These are phyloP conservation scores for Corynorhinus townsendii DNA, from an alignment of 2,113 vertebrate genomes.

Conservation along the genomic window DNA sequence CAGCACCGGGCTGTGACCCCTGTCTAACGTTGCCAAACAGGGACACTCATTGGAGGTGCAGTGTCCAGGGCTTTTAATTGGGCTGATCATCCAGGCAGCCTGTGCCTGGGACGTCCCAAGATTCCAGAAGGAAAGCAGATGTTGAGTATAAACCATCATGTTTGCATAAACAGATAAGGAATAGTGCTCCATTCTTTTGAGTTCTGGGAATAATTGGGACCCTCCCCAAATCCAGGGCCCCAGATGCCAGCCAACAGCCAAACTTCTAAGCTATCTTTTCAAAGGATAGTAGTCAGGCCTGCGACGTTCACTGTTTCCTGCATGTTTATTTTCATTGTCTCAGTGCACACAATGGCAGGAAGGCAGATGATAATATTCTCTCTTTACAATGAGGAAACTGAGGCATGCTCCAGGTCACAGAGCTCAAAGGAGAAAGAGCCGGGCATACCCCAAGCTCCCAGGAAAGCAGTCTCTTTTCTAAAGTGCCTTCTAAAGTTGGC, in stretches of 20 bases:
- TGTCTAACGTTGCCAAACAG: background rate
- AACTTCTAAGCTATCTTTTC: background rate
- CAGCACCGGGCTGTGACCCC: fast-evolving
- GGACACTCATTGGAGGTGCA: background rate
- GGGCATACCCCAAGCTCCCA: background rate
- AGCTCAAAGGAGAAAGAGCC: background rate
- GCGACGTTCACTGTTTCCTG: background rate
- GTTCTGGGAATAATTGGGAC: background rate
- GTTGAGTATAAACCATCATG: background rate
- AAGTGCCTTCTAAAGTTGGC: background rate
- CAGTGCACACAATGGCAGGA: background rate
- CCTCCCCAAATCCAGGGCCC: background rate
- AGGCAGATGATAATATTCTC: background rate
- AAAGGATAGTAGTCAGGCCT: background rate
- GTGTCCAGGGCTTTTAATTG: background rate
- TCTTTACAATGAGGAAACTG: background rate
- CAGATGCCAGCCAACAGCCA: background rate
- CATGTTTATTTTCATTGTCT: background rate
- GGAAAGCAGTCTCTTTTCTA: background rate
- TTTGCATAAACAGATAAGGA: background rate
- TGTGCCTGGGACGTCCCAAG: background rate
- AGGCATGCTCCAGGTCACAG: background rate
- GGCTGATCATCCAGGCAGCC: background rate
- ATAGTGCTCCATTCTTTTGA: background rate
- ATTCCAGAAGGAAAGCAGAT: background rate